Base-by-base conservation (phyloP, 2,888 invertebrate genomes). In the Agrilus mali region DNA sequence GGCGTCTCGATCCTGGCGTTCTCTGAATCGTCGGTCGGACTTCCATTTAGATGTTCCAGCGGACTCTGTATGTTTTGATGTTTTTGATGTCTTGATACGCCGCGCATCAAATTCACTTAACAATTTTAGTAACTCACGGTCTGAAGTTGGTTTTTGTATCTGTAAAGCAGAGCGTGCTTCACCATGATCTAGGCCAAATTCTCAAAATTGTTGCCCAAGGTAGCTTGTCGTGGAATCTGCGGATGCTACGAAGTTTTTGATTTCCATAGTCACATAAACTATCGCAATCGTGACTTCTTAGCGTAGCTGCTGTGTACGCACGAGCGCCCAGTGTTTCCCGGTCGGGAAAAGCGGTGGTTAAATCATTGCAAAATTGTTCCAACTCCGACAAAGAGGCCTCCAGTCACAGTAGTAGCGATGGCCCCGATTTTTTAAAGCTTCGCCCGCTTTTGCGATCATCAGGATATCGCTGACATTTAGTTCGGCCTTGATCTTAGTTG, bases 281-380 rank as follows among this genome's bases (percentile, higher is more conserved):
- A 41, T 42, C 40, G 35, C 47, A 47, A 37, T 47, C 38, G 3
- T 22, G 35, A 33, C 47, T 47, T 4, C 44, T 41, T 39, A 50
- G 33, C 3, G 48, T 47, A n/a, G 48, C 47, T 16, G 53, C 53
- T 10, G 15, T 40, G 38, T 43, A 50, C 10, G 53, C 51, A 12
- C 50, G 44, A 2, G 48, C 45, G 13, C 52, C 52, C 7, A 51
- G 51, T 7, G 52, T 53, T 40, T 53, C 51, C 20, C 6, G 20
- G 6, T 20, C 20, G 20, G 20, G 20, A 20, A 20, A 20, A 20
- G 17, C 44, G 13, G 49, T 39, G 17, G 43, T 46, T 2, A 51
- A 40, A 37, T 54, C 52, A 15, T 41, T 40, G 31, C 47, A 47
- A 54, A 54, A 5, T 47, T 38, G 2, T 44, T 45, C 50, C 52